Base-by-base conservation (phyloP, 2,113 vertebrate species). In the Empidonax alnorum region DNA sequence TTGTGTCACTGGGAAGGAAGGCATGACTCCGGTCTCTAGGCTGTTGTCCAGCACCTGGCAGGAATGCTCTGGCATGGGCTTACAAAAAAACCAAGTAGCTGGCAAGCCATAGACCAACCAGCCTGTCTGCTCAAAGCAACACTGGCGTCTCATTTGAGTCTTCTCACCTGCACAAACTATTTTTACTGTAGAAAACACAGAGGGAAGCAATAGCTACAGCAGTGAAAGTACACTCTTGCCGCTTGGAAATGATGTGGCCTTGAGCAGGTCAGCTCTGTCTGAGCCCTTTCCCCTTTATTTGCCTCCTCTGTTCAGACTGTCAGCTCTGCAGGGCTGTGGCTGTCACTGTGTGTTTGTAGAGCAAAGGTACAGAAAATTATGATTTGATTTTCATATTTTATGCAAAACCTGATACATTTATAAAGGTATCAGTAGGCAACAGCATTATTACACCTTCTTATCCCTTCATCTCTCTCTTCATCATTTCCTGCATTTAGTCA, bases 11-110 rank as follows among this genome's bases (percentile, higher is more conserved):
- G 12, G 58, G 44, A 61, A 49, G 35, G 37, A 72, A 30, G 4
- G 6, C 35, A 23, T 16, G 33, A n/a, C 11, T 24, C n/a, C 0
- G 0, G 7, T 44, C 39, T 84, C n/a, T 2, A 3, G 11, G 8
- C 15, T 71, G n/a, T 87, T 50, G 50, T 10, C 41, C 42, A 47
- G 67, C 17, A 47, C 39, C 16, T 63, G 35, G 4, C 27, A 47
- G 59, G 35, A 80, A 19, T 41, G 24, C 5, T 21, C 7, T 76
- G 74, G 62, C 52, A 42, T 24, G 21, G 8, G 15, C 19, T 23
- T 37, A 37, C 20, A 3, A 53, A 68, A 85, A 81, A 16, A 8
- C 0, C 24, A 3, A 31, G 31, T 27, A 49, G 33, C 20, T 39
- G 49, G 21, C 37, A 63, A 94, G 44, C 18, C 18, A 23, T 1